Evolutionary conservation across 2,888 invertebrate genomes (phyloP).

Genomic region (Eilema griseolum): DNA sequence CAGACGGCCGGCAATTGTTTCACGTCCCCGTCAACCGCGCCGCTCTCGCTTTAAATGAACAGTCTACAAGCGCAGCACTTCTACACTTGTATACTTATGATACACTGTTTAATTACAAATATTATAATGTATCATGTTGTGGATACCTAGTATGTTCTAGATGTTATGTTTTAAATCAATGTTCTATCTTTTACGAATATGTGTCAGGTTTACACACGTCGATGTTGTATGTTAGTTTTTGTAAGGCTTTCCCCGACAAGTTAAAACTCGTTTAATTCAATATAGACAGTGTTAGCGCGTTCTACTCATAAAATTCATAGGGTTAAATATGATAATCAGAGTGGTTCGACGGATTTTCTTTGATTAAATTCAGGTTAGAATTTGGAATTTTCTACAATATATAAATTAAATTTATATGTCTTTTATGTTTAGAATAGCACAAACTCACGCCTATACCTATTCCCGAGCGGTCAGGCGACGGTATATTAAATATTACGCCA

Average conservation of each 20-base stretch:
- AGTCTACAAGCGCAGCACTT: conserved; percentile 38
- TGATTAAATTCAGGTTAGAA: background rate
- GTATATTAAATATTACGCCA: background rate
- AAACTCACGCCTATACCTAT: background rate
- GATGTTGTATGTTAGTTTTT: background rate
- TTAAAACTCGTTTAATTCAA: background rate
- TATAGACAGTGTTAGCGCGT: background rate
- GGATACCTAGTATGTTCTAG: background rate
- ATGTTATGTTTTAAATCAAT: background rate
- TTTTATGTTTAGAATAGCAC: background rate
- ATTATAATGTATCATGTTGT: conserved; percentile 5
- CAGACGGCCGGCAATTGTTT: conserved; percentile 67
- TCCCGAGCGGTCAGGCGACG: background rate
- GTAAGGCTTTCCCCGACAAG: background rate
- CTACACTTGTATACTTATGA: conserved; percentile 1
- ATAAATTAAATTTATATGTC: background rate
- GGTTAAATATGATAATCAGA: background rate
- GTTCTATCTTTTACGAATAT: background rate
- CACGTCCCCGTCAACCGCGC: conserved; percentile 46
- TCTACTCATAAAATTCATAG: background rate
- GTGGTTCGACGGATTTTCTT: background rate
- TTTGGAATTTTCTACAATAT: background rate
- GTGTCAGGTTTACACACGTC: background rate
- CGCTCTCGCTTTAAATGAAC: conserved; percentile 56
- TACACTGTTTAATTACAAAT: conserved; percentile 1